Percentiles rank a stretch among this genome's conserved stretches.
phyloP scores from a whole-genome alignment of 2,797 vertebrate species.

The Melanotaenia maccullochi region DNA sequence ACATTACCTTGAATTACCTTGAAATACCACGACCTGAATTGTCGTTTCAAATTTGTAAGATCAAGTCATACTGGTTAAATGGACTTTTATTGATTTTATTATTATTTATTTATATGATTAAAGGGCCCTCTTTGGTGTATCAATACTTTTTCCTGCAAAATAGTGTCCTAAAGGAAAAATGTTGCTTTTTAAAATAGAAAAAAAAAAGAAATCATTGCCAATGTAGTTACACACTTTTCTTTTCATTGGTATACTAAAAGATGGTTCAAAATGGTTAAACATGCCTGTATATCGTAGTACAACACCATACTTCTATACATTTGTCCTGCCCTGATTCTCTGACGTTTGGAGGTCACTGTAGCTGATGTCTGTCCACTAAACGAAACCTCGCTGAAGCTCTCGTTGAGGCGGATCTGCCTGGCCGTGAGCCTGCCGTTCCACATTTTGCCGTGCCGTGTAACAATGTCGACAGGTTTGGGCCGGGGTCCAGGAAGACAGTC shows the following conservation, averaged over 20 bases:
- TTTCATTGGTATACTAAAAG: not conserved
- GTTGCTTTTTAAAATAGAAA: not conserved
- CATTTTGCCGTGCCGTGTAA: slow-evolving; percentile 60
- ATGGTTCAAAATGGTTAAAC: not conserved
- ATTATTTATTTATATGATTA: too few relatives aligned
- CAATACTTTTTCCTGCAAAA: too few relatives aligned
- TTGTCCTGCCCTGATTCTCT: slow-evolving; percentile 24
- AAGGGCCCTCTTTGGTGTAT: too few relatives aligned
- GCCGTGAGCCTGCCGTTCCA: slow-evolving; percentile 50
- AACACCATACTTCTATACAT: not conserved
- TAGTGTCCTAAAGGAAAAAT: not conserved
- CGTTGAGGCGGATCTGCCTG: slow-evolving; percentile 85
- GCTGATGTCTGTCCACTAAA: slow-evolving; percentile 77
- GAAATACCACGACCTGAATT: too few relatives aligned
- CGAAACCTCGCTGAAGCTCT: slow-evolving; percentile 70
- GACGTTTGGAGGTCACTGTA: slow-evolving; percentile 74
- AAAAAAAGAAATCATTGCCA: not conserved
- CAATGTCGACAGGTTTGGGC: slow-evolving; percentile 91
- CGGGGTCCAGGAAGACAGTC: slow-evolving; percentile 87
- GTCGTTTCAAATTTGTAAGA: too few relatives aligned
- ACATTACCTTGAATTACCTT: too few relatives aligned
- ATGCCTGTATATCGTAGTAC: not conserved
- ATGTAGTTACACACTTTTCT: not conserved
- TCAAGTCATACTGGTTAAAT: too few relatives aligned
- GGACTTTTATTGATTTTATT: too few relatives aligned